These are phyloP conservation scores for Dryobotodes eremita DNA, from an alignment of 2,888 invertebrate genomes.

Conservation along the genomic window DNA sequence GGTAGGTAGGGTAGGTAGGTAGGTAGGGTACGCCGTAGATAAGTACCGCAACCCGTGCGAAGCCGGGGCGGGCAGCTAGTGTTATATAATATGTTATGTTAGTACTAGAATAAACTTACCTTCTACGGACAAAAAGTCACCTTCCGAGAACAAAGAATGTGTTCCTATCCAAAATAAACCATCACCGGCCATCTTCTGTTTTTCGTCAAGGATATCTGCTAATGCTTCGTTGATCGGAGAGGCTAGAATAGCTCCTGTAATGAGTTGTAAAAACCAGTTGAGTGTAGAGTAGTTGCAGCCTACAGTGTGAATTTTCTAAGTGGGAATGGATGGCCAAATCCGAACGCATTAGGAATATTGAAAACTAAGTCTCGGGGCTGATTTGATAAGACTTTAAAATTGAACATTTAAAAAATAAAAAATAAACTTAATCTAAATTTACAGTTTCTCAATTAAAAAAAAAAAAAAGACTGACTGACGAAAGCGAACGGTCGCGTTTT, in stretches of 20 bases:
- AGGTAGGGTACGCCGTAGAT: too few species aligned
- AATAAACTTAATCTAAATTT: too few species aligned
- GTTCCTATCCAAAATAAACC: slow-evolving; percentile 9
- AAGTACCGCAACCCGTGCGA: too few species aligned
- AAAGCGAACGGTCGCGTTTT: too few species aligned
- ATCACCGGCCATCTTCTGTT: too few species aligned
- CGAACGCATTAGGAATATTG: background rate
- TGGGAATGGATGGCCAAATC: background rate
- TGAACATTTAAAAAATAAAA: too few species aligned
- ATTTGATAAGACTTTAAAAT: too few species aligned
- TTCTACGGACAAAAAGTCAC: slow-evolving; percentile 22
- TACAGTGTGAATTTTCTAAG: background rate
- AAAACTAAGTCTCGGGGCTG: background rate
- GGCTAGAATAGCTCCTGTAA: slow-evolving; percentile 23
- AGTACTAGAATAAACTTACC: slow-evolving; percentile 1
- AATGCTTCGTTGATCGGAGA: slow-evolving; percentile 17
- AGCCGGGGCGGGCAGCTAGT: too few species aligned
- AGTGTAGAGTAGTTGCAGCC: background rate
- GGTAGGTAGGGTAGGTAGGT: too few species aligned
- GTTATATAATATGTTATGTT: too few species aligned
- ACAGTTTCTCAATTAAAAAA: too few species aligned
- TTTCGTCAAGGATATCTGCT: slow-evolving; percentile 3
- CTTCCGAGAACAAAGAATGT: slow-evolving; percentile 30
- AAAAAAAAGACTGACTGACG: too few species aligned
- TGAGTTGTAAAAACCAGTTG: background rate